A percentile compares a stretch with the other conserved stretches of the same genome.
These are phyloP conservation scores for Noturus placidus DNA, from an alignment of 2,113 vertebrate genomes.

Conservation along the genomic window DNA sequence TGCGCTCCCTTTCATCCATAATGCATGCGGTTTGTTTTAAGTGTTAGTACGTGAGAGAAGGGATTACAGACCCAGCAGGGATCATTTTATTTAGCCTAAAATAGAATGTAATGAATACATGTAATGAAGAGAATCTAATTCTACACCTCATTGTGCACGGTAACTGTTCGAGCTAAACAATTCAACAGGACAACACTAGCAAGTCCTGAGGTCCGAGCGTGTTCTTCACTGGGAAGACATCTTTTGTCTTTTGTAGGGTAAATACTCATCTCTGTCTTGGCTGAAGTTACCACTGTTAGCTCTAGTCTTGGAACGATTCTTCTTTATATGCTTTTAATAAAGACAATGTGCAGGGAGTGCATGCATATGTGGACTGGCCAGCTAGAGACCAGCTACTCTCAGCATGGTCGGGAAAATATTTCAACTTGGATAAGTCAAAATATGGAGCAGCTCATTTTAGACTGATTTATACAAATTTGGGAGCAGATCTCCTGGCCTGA, in stretches of 20 bases:
- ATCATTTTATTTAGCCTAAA: background rate
- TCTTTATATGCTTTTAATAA: constrained; percentile 58
- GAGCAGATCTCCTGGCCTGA: background rate
- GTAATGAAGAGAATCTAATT: constrained; percentile 1
- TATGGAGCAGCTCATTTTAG: background rate
- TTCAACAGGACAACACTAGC: background rate
- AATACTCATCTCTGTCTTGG: constrained; percentile 50
- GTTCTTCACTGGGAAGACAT: background rate
- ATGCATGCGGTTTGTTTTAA: constrained; percentile 15
- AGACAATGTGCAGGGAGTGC: constrained; percentile 47
- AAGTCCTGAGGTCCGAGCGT: background rate
- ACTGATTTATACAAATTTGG: background rate
- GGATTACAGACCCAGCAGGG: constrained; percentile 24
- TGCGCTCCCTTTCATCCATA: background rate
- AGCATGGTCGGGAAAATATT: background rate
- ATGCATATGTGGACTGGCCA: constrained; percentile 13
- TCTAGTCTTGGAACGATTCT: constrained; percentile 43
- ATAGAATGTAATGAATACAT: background rate
- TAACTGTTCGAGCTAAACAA: constrained; percentile 11
- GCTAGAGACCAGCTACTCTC: constrained; percentile 17
- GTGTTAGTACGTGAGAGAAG: constrained; percentile 29
- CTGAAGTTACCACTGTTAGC: constrained; percentile 44
- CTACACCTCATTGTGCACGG: constrained; percentile 12
- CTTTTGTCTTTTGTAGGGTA: too few species aligned
- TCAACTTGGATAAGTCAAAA: constrained; percentile 1